Base-by-base conservation (phyloP, 2,113 vertebrate species). In the Tamias sibiricus region DNA sequence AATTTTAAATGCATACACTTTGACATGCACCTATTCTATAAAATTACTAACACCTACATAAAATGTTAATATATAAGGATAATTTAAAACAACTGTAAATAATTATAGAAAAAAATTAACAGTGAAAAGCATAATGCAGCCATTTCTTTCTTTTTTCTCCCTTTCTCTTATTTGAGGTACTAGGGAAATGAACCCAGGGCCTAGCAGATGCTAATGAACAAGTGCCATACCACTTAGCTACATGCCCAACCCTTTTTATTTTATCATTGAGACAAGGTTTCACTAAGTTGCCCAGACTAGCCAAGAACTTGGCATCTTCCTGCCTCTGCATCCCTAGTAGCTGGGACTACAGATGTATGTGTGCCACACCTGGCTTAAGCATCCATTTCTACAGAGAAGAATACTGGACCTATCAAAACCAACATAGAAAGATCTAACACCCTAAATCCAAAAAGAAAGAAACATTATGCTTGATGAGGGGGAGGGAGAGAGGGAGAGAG, bases 381-480 rank as follows among this genome's bases (percentile, higher is more conserved):
- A 85, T 57, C n/a, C 72, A 84, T 74, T 91, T 16, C 72, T 75
- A 88, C 22, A 83, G 52, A 30, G 2, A 94, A 76, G 47, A 74
- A 88, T 37, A 66, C 1, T 83, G n/a, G 59, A 35, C n/a, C 64
- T 74, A 87, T 57, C 66, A 42, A 84, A 17, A 82, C 7, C 52
- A 92, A 72, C 26, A 71, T 30, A 14, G 22, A 86, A 94, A 89
- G 42, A 72, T 79, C 59, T 84, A 92, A 95, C 26, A 83, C 6
- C 92, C 0, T 57, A 95, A 62, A 92, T 77, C 20, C 84, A 79
- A 91, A 93, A 91, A n/a, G 62, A 2, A 85, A 86, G 49, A 4
- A 96, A 26, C 35, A 95, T 77, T 75, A 49, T 76, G 52, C 42
- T 87, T 24, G n/a, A n/a, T n/a, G n/a, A n/a, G n/a, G n/a, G n/a